Evolutionary conservation across 2,113 vertebrate species (phyloP), one percentile per base, ranked within the genome.

Genomic region (Pachycephala philippinensis): DNA sequence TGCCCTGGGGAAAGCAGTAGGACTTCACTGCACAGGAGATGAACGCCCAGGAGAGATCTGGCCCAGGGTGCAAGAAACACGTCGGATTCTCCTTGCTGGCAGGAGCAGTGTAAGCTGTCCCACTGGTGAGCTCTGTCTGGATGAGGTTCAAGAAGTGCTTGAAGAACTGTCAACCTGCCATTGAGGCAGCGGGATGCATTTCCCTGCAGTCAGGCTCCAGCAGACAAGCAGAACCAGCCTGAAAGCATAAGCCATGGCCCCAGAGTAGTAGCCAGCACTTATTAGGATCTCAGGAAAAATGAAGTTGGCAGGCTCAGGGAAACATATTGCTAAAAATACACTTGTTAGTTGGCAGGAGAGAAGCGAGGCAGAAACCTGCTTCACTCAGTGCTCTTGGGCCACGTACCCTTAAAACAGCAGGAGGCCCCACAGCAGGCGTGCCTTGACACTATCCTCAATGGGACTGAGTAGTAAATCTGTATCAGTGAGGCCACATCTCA

Each of bases 131-230:
- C 19, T 87, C 39, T 16, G 42, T 15, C 60, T 92, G 76, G 66
- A 66, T 39, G 9, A 54, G 10, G 68, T 79, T 93, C 76, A 84
- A 68, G 52, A 71, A 81, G 47, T 17, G 60, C 89, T 89, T 89
- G 71, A n/a, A 60, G 66, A 89, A 7, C 71, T 93, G 88, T 87
- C 89, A 96, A 5, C 44, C 60, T 84, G 86, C 72, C 89, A 89
- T 1, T 12, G 86, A 66, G 79, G 81, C 17, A 70, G 35, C 1
- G 0, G 9, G 52, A 50, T 47, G 28, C 40, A 72, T 76, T 75
- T 93, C 92, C 85, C 90, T 50, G 66, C 4, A 45, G 88, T 42
- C 85, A 79, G 75, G 83, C 86, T 93, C 33, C 49, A 49, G 47
- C 72, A 85, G 82, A 91, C 54, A 50, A 74, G 39, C 66, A 80